A percentile compares a stretch with the other conserved stretches of the same genome.
Conservation (phyloP, 2,113 vertebrate species). For the Sinocyclocheilus anshuiensis region DNA sequence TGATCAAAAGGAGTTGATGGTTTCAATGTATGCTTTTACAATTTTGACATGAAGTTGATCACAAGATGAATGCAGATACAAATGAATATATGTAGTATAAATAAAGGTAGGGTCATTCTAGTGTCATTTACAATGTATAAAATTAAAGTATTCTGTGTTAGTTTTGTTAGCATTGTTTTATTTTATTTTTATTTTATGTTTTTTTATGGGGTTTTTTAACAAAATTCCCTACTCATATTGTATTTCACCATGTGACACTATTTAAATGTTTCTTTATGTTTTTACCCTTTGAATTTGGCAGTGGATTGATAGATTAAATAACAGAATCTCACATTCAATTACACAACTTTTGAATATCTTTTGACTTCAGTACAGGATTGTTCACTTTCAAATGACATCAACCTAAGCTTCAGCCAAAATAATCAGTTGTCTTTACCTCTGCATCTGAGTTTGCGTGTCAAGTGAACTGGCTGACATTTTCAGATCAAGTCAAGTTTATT, state of each 20-base stretch:
- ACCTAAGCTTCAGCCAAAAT: neutral
- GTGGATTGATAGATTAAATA: constrained; percentile 16
- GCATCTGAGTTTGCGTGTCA: constrained; percentile 7
- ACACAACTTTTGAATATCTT: constrained; percentile 14
- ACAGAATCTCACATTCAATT: constrained; percentile 21
- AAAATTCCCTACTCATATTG: neutral
- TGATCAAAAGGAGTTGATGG: neutral
- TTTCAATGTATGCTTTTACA: neutral
- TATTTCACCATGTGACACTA: neutral
- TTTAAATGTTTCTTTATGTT: neutral
- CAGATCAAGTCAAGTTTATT: constrained; percentile 12
- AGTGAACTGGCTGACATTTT: neutral
- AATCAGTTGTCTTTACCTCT: constrained; percentile 23
- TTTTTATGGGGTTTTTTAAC: no score
- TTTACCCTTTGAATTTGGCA: neutral
- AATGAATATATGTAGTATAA: neutral
- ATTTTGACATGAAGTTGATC: neutral
- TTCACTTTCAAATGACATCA: constrained; percentile 23
- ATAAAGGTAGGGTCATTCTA: neutral
- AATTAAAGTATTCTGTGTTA: neutral
- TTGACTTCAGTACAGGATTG: neutral
- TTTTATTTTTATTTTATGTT: neutral
- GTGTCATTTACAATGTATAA: neutral
- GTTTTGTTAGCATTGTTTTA: neutral
- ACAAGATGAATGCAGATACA: neutral